These are phyloP conservation scores for Perca flavescens DNA, from an alignment of 2,113 vertebrate species.

Conservation along the genomic window DNA sequence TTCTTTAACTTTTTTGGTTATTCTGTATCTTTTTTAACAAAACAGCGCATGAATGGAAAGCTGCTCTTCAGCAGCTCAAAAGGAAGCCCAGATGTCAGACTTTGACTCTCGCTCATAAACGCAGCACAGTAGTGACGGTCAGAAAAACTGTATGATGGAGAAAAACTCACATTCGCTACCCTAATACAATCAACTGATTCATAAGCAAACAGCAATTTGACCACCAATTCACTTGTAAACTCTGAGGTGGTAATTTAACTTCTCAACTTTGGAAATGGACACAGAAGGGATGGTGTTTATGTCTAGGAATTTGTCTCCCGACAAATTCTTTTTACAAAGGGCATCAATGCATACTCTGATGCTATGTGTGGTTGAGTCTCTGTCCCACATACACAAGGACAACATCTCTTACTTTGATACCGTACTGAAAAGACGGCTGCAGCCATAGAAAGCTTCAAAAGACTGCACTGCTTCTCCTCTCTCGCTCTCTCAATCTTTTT, in stretches of 20 bases:
- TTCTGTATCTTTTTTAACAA: not conserved
- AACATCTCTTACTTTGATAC: slow-evolving; percentile 8
- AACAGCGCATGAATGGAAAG: not conserved
- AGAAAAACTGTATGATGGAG: not conserved
- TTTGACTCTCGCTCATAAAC: not conserved
- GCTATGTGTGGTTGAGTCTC: slow-evolving; percentile 6
- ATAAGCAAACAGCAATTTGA: not conserved
- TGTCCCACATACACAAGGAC: slow-evolving; percentile 5
- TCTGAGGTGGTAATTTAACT: not conserved
- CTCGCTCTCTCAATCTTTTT: not conserved
- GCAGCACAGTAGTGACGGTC: not conserved
- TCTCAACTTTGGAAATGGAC: not conserved
- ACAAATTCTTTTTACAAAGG: not conserved
- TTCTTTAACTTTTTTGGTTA: not conserved
- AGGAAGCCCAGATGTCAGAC: not conserved
- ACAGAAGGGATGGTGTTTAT: not conserved
- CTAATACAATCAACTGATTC: not conserved
- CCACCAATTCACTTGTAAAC: not conserved
- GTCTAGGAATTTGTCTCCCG: not conserved
- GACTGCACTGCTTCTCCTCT: not conserved
- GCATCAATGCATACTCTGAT: not conserved
- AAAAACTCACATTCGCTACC: not conserved
- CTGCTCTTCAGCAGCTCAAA: not conserved
- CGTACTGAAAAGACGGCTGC: not conserved
- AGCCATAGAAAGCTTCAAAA: slow-evolving; percentile 26